Conservation (phyloP, 2,113 vertebrate genomes). For the Naja naja region DNA sequence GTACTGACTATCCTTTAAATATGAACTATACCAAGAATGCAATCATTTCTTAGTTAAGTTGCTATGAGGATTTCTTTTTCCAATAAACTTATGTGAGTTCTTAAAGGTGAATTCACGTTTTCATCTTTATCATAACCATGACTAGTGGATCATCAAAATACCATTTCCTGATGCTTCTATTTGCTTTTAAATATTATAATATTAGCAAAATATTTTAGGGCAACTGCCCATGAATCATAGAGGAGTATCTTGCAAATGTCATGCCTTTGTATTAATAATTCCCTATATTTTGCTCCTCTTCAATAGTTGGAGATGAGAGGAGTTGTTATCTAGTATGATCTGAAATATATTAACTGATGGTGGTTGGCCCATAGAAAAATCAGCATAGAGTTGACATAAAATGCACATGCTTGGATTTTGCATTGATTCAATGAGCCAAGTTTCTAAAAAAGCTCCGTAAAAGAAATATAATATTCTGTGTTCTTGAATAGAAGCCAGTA, state of each 20-base stretch:
- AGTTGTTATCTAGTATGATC: not conserved
- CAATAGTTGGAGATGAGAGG: not conserved
- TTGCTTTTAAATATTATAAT: not conserved
- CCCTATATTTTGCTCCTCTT: not conserved
- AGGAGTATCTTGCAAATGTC: not conserved
- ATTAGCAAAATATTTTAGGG: not conserved
- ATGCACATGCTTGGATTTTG: not conserved
- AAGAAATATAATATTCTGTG: not conserved
- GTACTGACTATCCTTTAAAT: slow-evolving; percentile 41
- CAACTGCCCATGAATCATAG: not conserved
- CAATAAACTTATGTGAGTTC: not conserved
- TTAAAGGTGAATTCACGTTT: not conserved
- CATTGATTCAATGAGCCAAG: not conserved
- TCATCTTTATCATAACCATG: not conserved
- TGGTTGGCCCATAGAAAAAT: not conserved
- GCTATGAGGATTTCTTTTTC: slow-evolving; percentile 33
- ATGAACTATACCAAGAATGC: slow-evolving; percentile 28
- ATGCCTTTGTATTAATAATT: not conserved
- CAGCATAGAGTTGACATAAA: not conserved
- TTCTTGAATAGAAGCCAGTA: not conserved
- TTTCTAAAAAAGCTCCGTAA: not conserved
- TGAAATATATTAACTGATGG: not conserved
- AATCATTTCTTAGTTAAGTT: slow-evolving; percentile 34
- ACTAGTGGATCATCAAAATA: not conserved
- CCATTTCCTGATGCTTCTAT: slow-evolving; percentile 3